Percentiles rank a stretch among this genome's conserved stretches.
Evolutionary conservation across 2,888 invertebrate genomes (phyloP).

Genomic region (Chaitophorus viminalis): DNA sequence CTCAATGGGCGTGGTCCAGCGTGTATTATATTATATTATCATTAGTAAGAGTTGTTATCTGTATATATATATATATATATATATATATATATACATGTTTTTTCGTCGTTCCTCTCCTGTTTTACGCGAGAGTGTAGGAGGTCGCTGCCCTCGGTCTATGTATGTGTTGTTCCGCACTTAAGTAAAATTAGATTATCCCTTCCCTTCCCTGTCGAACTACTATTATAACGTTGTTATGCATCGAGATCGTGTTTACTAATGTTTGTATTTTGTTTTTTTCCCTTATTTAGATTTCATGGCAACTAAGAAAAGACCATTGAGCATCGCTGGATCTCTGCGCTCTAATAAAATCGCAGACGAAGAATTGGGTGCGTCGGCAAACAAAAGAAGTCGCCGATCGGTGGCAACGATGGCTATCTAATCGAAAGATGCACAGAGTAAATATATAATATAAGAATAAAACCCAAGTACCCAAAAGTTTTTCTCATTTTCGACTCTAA

Average conservation of each 20-base stretch:
- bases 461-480: conserved; percentile 1
- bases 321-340: not conserved
- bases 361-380: not conserved
- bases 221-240: not conserved
- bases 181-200: conserved; percentile 52
- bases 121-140: conserved; percentile 3
- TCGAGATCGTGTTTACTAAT: conserved; percentile 4
- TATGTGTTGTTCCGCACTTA: not conserved
- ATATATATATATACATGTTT: not conserved
- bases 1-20: conserved; percentile 51
- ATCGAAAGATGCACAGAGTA: conserved; percentile 25
- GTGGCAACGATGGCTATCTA: conserved; percentile 40
- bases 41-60: conserved; percentile 39
- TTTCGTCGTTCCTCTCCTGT: not conserved
- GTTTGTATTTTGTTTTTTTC: not conserved
- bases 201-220: not conserved
- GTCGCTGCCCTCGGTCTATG: conserved; percentile 47
- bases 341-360: conserved; percentile 21
- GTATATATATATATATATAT: not conserved
- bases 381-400: conserved; percentile 40
- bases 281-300: conserved; percentile 35
- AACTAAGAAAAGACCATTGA: conserved; percentile 40
- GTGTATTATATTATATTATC: conserved; percentile 46
- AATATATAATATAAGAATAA: conserved; percentile 9
- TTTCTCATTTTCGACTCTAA: conserved; percentile 39